Evolutionary conservation across 2,113 vertebrate genomes (phyloP).

Genomic region (Oncorhynchus gorbuscha): DNA sequence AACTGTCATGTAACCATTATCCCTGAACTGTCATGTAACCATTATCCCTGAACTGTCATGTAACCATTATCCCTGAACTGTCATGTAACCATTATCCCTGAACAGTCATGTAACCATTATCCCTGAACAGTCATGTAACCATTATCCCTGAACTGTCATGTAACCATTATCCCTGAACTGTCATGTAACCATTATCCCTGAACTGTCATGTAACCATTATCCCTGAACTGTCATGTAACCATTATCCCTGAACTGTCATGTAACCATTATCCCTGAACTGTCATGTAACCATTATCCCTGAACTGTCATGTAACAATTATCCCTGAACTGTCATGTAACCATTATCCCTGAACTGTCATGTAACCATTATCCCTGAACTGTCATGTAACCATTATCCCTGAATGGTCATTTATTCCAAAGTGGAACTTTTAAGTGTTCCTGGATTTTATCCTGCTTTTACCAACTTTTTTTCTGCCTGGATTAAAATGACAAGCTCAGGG

Average conservation of each 20-base stretch:
- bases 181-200: no score
- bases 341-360: not conserved
- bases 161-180: not conserved
- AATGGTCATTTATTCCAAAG: not conserved
- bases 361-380: no score
- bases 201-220: slow-evolving; percentile 3
- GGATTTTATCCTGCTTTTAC: slow-evolving; percentile 4
- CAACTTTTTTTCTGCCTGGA: slow-evolving; percentile 4
- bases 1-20: no score
- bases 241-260: no score
- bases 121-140: not conserved
- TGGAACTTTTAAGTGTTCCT: slow-evolving; percentile 1
- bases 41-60: not conserved
- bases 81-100: no score
- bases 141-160: no score
- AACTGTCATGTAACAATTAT: no score
- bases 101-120: not conserved
- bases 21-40: not conserved
- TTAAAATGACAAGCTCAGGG: not conserved
- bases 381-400: not conserved
- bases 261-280: not conserved
- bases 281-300: not conserved
- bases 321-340: not conserved
- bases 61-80: no score
- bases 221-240: not conserved